Evolutionary conservation across 2,888 invertebrate genomes (phyloP).

Genomic region (Dichetophora obliterata): DNA sequence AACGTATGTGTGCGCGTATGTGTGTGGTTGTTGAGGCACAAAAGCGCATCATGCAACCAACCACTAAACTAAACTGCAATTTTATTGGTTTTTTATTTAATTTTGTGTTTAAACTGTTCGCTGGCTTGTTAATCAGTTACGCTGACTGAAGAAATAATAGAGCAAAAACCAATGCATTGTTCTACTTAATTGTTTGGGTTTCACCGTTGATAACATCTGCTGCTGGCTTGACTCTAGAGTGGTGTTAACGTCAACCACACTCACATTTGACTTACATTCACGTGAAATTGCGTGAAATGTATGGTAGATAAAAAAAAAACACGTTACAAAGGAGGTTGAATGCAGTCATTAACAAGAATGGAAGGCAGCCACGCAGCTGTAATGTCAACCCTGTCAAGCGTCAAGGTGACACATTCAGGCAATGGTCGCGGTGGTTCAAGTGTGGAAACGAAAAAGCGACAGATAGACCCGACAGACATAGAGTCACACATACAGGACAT

Average conservation of each 20-base stretch:
- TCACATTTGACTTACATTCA: background rate
- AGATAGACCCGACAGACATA: background rate
- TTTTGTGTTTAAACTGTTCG: background rate
- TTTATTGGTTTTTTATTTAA: background rate
- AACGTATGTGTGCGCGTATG: background rate
- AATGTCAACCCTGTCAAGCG: conserved; percentile 22
- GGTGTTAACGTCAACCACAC: conserved; percentile 2
- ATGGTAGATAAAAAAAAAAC: conserved; percentile 7
- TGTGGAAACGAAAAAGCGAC: background rate
- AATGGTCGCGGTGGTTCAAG: background rate
- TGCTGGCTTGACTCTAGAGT: background rate
- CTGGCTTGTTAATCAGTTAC: background rate
- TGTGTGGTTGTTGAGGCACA: background rate
- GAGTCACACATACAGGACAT: background rate
- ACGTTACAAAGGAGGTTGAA: background rate
- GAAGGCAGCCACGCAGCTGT: background rate
- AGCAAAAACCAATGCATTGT: background rate
- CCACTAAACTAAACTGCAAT: background rate
- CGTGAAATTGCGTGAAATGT: conserved; percentile 9
- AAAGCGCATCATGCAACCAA: background rate
- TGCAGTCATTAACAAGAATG: background rate
- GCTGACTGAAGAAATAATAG: conserved; percentile 7
- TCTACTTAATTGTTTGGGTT: conserved; percentile 33
- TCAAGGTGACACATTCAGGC: conserved; percentile 29
- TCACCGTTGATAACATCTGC: conserved; percentile 26